Conservation (phyloP, 2,888 invertebrate genomes). For the Caenorhabditis sp. region DNA sequence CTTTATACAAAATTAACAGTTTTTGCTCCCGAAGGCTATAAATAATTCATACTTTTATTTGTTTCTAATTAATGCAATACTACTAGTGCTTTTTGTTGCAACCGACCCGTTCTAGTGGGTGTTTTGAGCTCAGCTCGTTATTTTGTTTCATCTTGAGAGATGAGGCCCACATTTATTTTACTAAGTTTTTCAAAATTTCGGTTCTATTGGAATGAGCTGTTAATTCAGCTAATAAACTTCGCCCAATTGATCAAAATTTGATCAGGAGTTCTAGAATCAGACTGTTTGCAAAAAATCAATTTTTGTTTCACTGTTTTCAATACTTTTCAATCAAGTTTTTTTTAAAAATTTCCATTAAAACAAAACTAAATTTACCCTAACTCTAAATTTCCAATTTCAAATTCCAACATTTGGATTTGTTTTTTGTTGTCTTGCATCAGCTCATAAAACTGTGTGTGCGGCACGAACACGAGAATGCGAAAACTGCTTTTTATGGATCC, state of each 20-base stretch:
- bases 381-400: neutral
- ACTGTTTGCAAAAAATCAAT: too few relatives aligned
- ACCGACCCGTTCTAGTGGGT: neutral
- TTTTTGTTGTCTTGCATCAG: constrained; percentile 27
- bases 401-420: constrained; percentile 6
- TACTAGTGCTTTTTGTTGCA: constrained; percentile 5
- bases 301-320: too few relatives aligned
- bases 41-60: too few relatives aligned
- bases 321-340: neutral
- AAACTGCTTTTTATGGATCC: constrained; percentile 40
- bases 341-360: too few relatives aligned
- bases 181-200: neutral
- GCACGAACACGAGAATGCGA: neutral
- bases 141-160: neutral
- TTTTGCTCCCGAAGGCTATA: too few relatives aligned
- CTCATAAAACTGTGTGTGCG: constrained; percentile 47
- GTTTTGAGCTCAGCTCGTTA: neutral
- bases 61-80: constrained; percentile 13
- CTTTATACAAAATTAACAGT: too few relatives aligned
- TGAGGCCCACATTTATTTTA: neutral
- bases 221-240: neutral
- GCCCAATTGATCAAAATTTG: neutral
- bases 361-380: neutral
- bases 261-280: neutral
- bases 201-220: constrained; percentile 1